These are phyloP conservation scores for Rhinogobio ventralis DNA, from an alignment of 2,797 vertebrate genomes.

Conservation along the genomic window DNA sequence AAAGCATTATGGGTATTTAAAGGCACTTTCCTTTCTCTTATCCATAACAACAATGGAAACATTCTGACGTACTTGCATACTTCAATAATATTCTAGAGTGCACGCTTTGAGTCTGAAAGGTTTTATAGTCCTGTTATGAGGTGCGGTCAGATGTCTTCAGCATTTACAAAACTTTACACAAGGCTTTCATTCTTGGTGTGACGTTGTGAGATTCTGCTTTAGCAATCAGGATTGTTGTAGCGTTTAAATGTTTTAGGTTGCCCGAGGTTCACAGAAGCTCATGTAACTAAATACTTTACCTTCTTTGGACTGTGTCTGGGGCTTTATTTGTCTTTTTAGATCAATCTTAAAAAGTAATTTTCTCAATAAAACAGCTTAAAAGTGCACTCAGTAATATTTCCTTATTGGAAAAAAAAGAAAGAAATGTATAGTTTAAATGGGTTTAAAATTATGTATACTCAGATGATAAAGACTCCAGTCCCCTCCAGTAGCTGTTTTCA, in stretches of 20 bases:
- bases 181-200: constrained; percentile 28
- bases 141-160: constrained; percentile 15
- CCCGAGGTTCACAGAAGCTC: constrained; percentile 23
- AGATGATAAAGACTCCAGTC: not conserved
- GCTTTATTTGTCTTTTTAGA: constrained; percentile 34
- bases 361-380: constrained; percentile 10
- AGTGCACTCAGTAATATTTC: not conserved
- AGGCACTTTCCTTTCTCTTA: constrained; percentile 22
- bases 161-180: constrained; percentile 30
- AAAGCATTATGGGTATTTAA: constrained; percentile 13
- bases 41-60: not conserved
- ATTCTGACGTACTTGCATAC: constrained; percentile 6
- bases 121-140: constrained; percentile 29
- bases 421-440: not conserved
- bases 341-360: not conserved
- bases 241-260: constrained; percentile 38
- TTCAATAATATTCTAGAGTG: constrained; percentile 12
- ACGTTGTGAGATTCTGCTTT: constrained; percentile 47
- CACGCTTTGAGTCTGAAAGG: constrained; percentile 12
- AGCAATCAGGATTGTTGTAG: constrained; percentile 43
- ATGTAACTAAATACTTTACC: constrained; percentile 28
- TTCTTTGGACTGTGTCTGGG: not conserved
- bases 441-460: not conserved
- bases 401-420: not conserved
- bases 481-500: not conserved